Conservation (phyloP, 2,888 invertebrate genomes). For the Germaria angustata region DNA sequence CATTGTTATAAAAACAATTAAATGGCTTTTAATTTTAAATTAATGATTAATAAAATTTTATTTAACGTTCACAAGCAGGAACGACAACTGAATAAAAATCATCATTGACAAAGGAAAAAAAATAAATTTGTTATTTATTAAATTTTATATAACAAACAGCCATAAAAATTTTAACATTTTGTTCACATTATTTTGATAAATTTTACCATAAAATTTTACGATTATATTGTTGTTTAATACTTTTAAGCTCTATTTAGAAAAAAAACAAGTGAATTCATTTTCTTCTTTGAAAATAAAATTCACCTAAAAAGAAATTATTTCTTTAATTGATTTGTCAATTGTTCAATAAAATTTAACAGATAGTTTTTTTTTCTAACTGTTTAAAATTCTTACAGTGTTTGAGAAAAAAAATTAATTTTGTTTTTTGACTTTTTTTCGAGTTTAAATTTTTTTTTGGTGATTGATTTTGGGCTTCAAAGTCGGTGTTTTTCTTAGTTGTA, state of each 20-base stretch:
- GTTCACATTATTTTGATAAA: constrained; percentile 59
- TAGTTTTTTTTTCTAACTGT: not conserved
- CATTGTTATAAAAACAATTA: constrained; percentile 64
- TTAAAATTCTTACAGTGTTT: constrained; percentile 27
- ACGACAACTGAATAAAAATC: constrained; percentile 11
- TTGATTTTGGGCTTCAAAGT: not conserved
- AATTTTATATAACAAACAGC: constrained; percentile 38
- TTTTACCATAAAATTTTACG: constrained; percentile 57
- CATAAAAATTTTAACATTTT: constrained; percentile 54
- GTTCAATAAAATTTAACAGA: not conserved
- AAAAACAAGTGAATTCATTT: not conserved
- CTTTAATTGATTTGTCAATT: not conserved
- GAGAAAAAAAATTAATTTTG: constrained; percentile 1
- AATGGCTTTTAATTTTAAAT: constrained; percentile 62
- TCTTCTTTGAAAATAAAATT: not conserved
- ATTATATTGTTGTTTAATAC: constrained; percentile 29
- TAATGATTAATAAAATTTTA: constrained; percentile 59
- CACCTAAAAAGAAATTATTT: constrained; percentile 4
- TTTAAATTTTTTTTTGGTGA: not conserved
- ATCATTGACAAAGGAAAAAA: constrained; percentile 7
- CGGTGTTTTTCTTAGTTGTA: not conserved
- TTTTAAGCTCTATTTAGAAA: not conserved
- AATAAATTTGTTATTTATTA: constrained; percentile 52
- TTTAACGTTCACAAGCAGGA: constrained; percentile 42
- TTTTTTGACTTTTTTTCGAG: not conserved